Evolutionary conservation across 2,797 vertebrate genomes (phyloP).

Genomic region (Tapera naevia): DNA sequence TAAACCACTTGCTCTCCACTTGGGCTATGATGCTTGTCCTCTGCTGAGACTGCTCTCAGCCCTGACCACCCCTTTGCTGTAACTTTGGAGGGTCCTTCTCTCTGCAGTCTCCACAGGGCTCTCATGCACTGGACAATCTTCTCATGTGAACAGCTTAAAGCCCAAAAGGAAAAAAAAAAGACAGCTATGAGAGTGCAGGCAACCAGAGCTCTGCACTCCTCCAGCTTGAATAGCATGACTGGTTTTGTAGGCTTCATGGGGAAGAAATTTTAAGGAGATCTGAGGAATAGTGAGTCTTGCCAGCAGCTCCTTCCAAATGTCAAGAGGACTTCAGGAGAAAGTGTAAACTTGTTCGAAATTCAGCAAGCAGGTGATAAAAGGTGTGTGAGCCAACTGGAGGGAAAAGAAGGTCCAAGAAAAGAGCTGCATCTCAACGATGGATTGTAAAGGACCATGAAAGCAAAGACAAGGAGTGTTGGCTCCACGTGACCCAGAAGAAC

Average conservation of each 20-base stretch:
- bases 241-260: background rate
- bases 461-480: background rate
- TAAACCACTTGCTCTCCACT: background rate
- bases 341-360: background rate
- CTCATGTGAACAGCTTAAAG: background rate
- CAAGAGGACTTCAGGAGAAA: background rate
- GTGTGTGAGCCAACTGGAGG: background rate
- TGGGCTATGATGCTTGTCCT: background rate
- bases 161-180: background rate
- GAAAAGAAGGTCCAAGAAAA: background rate
- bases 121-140: background rate
- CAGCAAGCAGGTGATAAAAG: background rate
- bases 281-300: background rate
- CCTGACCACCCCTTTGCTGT: background rate
- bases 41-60: background rate
- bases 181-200: background rate
- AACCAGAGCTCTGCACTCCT: background rate
- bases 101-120: background rate
- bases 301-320: background rate
- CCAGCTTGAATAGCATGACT: background rate
- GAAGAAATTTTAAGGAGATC: slow-evolving; percentile 7
- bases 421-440: background rate
- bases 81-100: background rate
- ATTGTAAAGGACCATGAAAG: background rate
- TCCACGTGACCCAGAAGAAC: background rate